A percentile compares a stretch with the other conserved stretches of the same genome.
Evolutionary conservation across 2,888 invertebrate genomes (phyloP).

Genomic region (Drosophila multiciliata): DNA sequence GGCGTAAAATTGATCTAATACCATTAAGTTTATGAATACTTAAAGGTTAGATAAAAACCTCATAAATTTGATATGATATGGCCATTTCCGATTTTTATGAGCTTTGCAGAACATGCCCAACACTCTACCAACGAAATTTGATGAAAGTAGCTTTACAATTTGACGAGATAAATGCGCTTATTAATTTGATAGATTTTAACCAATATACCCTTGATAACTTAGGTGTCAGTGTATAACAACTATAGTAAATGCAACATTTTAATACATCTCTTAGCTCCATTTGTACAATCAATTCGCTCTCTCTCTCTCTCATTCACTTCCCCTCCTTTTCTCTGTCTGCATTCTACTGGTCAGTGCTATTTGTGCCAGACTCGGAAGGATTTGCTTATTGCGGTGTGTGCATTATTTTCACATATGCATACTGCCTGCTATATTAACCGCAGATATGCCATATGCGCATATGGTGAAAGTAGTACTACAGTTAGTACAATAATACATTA

Average conservation of each 20-base stretch:
- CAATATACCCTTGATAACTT: background rate
- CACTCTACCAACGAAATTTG: background rate
- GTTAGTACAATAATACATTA: background rate
- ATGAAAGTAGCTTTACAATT: background rate
- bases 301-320: background rate
- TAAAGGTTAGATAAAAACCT: no score
- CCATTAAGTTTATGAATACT: no score
- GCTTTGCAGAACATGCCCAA: background rate
- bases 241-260: background rate
- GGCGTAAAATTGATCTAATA: no score
- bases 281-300: background rate
- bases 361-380: background rate
- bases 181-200: background rate
- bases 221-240: background rate
- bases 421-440: background rate
- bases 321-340: background rate
- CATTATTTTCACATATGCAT: conserved; percentile 9
- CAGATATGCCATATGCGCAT: background rate
- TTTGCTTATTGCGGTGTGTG: background rate
- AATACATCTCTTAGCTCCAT: background rate
- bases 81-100: background rate
- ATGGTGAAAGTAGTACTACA: background rate
- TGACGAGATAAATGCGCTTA: background rate
- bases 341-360: background rate
- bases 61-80: background rate